These are phyloP conservation scores for Acropora tenuis DNA, from an alignment of 64 coral and sea anemone species.

Conservation along the genomic window DNA sequence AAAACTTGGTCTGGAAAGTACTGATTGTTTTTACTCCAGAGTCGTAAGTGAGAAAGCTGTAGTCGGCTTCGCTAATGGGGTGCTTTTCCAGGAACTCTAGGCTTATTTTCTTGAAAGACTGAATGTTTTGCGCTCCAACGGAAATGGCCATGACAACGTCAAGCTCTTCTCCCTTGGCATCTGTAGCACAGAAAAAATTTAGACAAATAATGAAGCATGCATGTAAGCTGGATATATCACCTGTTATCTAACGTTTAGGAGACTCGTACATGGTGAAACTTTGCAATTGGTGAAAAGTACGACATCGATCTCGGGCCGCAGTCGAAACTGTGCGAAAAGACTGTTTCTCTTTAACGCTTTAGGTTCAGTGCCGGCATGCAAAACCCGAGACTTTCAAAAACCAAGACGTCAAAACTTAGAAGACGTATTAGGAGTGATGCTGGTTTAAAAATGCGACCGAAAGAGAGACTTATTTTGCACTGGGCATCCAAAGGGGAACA, in stretches of 20 bases:
- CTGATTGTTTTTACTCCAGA: not conserved
- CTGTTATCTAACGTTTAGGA: too few relatives aligned
- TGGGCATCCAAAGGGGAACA: not conserved
- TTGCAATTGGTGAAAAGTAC: too few relatives aligned
- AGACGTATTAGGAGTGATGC: too few relatives aligned
- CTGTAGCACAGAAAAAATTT: not conserved
- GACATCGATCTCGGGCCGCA: too few relatives aligned
- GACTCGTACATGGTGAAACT: too few relatives aligned
- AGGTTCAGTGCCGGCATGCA: too few relatives aligned
- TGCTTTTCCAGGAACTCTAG: slow-evolving; percentile 32
- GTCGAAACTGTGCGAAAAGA: too few relatives aligned
- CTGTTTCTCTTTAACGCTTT: too few relatives aligned
- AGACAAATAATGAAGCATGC: not conserved
- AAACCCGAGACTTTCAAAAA: too few relatives aligned
- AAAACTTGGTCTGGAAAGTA: slow-evolving; percentile 29
- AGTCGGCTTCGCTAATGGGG: slow-evolving; percentile 9
- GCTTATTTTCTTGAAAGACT: slow-evolving; percentile 12
- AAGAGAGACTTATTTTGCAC: not conserved
- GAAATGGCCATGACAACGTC: slow-evolving; percentile 28
- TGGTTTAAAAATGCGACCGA: too few relatives aligned
- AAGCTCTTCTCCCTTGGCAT: not conserved
- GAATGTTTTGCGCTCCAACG: slow-evolving; percentile 8
- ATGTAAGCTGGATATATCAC: too few relatives aligned
- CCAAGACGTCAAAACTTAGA: too few relatives aligned
- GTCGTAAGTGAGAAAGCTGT: slow-evolving; percentile 30